Conservation (phyloP, 2,113 vertebrate species). For the Acrocephalus arundinaceus region DNA sequence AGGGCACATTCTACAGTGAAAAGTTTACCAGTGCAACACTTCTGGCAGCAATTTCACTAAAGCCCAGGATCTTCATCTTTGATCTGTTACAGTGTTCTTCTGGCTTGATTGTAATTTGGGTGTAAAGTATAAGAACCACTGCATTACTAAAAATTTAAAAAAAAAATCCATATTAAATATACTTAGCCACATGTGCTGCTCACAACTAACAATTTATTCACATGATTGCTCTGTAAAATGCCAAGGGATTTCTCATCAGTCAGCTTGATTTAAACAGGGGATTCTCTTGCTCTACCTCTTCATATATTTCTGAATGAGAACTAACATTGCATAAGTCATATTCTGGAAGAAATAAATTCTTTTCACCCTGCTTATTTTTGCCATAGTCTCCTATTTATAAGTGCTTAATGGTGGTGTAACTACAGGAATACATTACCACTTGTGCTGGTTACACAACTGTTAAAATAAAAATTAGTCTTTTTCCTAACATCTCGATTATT, state of each 20-base stretch:
- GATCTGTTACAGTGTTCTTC: background rate
- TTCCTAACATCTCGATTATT: background rate
- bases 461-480: background rate
- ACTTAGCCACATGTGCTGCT: background rate
- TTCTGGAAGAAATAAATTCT: background rate
- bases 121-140: background rate
- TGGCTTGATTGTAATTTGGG: background rate
- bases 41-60: background rate
- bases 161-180: background rate
- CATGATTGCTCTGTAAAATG: background rate
- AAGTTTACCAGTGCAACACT: background rate
- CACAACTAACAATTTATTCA: background rate
- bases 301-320: background rate
- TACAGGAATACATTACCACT: background rate
- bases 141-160: background rate
- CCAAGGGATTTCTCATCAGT: background rate
- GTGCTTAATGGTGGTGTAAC: background rate
- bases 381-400: background rate
- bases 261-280: background rate
- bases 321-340: accelerated
- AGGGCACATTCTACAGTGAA: background rate
- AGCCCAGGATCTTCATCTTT: background rate
- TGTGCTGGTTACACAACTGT: background rate
- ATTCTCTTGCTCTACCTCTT: background rate
- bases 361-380: background rate